Evolutionary conservation across 1,140 invertebrate genomes (phyloP).

Genomic region (Plectrocnemia conspersa): DNA sequence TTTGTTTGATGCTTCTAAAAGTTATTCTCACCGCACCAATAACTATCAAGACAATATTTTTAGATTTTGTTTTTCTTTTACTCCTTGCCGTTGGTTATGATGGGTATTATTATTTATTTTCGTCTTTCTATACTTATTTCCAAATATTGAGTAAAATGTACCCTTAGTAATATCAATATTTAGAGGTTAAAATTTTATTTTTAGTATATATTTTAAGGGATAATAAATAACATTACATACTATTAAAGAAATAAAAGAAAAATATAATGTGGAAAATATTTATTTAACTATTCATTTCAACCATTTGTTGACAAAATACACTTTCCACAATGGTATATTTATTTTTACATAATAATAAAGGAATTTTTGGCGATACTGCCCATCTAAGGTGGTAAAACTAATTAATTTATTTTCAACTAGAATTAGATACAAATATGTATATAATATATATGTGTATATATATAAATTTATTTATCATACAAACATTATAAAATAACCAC

Average conservation of each 20-base stretch:
- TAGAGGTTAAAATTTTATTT: no score
- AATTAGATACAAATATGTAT: slow-evolving; percentile 15
- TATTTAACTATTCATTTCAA: slow-evolving; percentile 8
- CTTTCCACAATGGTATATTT: slow-evolving; percentile 8
- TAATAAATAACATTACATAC: no score
- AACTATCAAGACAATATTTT: no score
- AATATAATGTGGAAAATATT: background rate
- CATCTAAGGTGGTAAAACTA: slow-evolving; percentile 5
- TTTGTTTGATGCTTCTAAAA: no score
- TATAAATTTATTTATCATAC: slow-evolving; percentile 20
- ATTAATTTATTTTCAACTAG: slow-evolving; percentile 13
- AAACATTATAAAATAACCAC: slow-evolving; percentile 14
- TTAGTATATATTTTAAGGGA: no score
- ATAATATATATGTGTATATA: slow-evolving; percentile 13
- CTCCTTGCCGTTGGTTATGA: no score
- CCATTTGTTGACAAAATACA: slow-evolving; percentile 12
- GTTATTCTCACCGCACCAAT: no score
- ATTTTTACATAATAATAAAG: slow-evolving; percentile 16
- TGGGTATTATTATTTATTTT: no score
- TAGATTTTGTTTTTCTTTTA: no score
- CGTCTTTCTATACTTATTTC: no score
- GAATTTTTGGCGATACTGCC: slow-evolving; percentile 6
- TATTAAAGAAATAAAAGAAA: background rate
- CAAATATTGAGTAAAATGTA: no score
- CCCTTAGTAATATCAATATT: no score